Conservation (phyloP, 2,113 vertebrate species). For the Psettodes erumei region DNA sequence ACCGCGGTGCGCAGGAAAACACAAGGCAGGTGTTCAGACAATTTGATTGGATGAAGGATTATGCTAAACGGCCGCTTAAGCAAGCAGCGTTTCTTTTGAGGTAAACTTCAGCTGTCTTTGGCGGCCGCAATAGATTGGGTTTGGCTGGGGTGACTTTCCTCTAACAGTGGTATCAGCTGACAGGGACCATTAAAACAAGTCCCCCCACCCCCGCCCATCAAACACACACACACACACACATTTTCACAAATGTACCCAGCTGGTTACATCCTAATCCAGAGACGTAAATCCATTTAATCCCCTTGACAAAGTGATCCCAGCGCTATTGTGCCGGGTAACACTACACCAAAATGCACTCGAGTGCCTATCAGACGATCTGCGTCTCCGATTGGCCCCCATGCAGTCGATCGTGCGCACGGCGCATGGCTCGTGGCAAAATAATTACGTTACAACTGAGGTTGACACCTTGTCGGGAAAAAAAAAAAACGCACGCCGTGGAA, state of each 20-base stretch:
- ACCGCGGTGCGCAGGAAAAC: neutral
- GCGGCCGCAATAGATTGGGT: neutral
- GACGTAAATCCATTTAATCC: slow-evolving; percentile 81
- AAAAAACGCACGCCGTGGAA: neutral
- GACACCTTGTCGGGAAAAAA: slow-evolving; percentile 27
- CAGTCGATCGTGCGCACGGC: slow-evolving; percentile 46
- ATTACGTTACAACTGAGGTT: slow-evolving; percentile 51
- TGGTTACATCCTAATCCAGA: slow-evolving; percentile 81
- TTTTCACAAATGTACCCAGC: slow-evolving; percentile 78
- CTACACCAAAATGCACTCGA: slow-evolving; percentile 75
- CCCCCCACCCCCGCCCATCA: slow-evolving; percentile 40
- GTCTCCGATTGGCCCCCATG: slow-evolving; percentile 54
- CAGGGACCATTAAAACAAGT: slow-evolving; percentile 69
- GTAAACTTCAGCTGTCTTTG: slow-evolving; percentile 5
- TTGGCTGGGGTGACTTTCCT: slow-evolving; percentile 46
- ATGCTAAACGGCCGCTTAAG: neutral
- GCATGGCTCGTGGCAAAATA: slow-evolving; percentile 41
- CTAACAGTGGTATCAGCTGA: slow-evolving; percentile 66
- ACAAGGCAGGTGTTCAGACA: neutral
- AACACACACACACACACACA: slow-evolving; percentile 39
- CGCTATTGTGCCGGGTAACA: slow-evolving; percentile 78
- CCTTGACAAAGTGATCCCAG: slow-evolving; percentile 78
- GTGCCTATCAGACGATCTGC: slow-evolving; percentile 67
- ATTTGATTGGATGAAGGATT: neutral
- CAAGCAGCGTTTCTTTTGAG: neutral